Evolutionary conservation across 2,797 vertebrate genomes (phyloP).

Genomic region (Silurus lanzhouensis): DNA sequence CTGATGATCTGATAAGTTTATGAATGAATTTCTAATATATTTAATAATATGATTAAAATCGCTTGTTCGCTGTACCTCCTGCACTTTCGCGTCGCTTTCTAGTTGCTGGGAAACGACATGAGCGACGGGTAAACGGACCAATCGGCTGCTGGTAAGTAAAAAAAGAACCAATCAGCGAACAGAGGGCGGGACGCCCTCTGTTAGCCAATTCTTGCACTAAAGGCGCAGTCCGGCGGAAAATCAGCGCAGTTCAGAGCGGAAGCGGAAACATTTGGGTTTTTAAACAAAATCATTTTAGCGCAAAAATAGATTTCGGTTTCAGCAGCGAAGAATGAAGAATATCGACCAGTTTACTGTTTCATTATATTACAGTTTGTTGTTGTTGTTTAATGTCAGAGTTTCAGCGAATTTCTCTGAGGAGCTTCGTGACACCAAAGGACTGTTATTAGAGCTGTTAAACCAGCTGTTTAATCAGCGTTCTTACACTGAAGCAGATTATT

Average conservation of each 20-base stretch:
- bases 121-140: background rate
- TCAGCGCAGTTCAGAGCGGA: background rate
- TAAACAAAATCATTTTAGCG: no score
- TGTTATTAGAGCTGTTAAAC: background rate
- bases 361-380: constrained; percentile 1
- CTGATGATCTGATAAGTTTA: background rate
- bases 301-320: background rate
- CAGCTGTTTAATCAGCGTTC: background rate
- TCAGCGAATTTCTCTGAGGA: background rate
- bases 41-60: background rate
- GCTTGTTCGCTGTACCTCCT: background rate
- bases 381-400: background rate
- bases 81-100: background rate
- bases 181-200: background rate
- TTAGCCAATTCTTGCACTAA: background rate
- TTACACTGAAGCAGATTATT: background rate
- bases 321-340: constrained; percentile 18
- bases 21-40: background rate
- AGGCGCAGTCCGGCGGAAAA: background rate
- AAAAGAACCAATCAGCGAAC: background rate
- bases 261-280: background rate
- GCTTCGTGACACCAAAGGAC: background rate
- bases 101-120: background rate
- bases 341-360: background rate
- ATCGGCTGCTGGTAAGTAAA: background rate